Evolutionary conservation across 2,113 vertebrate species (phyloP).

Genomic region (Sarotherodon lohbergeri): DNA sequence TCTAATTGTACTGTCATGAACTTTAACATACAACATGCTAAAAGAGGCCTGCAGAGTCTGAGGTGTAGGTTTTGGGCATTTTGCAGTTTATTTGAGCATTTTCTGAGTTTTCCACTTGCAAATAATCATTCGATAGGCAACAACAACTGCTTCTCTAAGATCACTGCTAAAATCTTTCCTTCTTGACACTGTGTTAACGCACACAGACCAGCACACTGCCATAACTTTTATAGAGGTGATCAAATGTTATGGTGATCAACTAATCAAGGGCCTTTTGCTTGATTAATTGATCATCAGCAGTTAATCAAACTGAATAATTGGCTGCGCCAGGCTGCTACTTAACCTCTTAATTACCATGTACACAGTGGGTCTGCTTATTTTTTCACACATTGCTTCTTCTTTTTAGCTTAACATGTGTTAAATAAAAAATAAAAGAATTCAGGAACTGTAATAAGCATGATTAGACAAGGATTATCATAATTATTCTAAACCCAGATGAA

Average conservation of each 20-base stretch:
- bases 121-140: not conserved
- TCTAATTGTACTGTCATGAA: not conserved
- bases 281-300: not conserved
- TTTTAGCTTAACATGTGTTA: not conserved
- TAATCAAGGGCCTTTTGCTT: not conserved
- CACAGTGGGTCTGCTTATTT: not conserved
- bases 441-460: not conserved
- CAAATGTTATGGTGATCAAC: not conserved
- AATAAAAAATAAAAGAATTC: not conserved
- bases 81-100: not conserved
- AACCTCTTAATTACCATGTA: not conserved
- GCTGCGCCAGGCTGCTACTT: not conserved
- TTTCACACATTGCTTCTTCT: not conserved
- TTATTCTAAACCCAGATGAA: not conserved
- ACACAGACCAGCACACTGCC: not conserved
- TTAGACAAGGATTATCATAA: not conserved
- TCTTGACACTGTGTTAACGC: not conserved
- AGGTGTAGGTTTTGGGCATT: not conserved
- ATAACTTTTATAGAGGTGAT: not conserved
- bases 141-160: not conserved
- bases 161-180: not conserved
- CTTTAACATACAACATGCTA: not conserved
- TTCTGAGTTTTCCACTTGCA: not conserved
- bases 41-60: not conserved
- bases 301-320: not conserved